A percentile compares a stretch with the other conserved stretches of the same genome.
Evolutionary conservation across 2,113 vertebrate species (phyloP).

Genomic region (Pedionomus torquatus): DNA sequence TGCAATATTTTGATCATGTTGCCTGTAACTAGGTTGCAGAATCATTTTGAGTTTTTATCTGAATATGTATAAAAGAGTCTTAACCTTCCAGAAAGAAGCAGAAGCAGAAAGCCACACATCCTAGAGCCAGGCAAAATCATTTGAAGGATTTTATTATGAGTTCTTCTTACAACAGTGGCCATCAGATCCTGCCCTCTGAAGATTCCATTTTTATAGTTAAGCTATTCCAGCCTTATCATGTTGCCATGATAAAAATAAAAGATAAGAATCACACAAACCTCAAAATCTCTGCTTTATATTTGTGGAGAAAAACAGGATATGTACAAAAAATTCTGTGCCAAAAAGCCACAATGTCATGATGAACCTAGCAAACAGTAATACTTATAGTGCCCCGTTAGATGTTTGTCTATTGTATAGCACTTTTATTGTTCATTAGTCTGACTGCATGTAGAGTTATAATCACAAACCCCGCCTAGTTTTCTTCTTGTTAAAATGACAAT

Average conservation of each 20-base stretch:
- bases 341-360: not conserved
- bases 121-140: not conserved
- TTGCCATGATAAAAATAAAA: not conserved
- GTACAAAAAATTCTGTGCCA: not conserved
- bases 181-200: not conserved
- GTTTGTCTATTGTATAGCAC: not conserved
- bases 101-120: not conserved
- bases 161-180: not conserved
- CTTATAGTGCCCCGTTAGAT: not conserved
- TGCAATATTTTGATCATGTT: not conserved
- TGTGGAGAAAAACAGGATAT: not conserved
- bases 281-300: not conserved
- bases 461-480: not conserved
- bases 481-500: not conserved
- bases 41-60: not conserved
- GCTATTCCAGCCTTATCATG: not conserved
- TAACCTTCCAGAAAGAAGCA: not conserved
- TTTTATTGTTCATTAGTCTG: not conserved
- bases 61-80: not conserved
- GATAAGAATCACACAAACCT: not conserved
- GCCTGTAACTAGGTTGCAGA: not conserved
- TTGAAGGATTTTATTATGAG: not conserved
- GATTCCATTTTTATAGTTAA: not conserved
- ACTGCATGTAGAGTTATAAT: not conserved
- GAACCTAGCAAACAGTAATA: not conserved